Percentiles rank a stretch among this genome's conserved stretches.
Conservation (phyloP, 2,888 invertebrate genomes). For the Athetis lepigone region DNA sequence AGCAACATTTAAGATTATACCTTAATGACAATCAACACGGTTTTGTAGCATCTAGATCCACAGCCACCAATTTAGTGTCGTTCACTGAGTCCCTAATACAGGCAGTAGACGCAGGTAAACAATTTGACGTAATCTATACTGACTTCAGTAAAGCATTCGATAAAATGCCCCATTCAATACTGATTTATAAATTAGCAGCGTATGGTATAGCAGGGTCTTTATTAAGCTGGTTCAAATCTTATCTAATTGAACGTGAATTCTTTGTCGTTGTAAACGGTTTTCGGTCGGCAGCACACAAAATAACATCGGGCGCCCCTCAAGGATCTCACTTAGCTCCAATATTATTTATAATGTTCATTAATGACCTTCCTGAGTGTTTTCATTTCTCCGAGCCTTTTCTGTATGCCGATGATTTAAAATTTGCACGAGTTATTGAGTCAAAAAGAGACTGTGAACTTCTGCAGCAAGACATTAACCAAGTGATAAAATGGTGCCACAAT, state of each 20-base stretch:
- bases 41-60: too few species aligned
- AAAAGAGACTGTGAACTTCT: constrained; percentile 16
- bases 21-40: too few species aligned
- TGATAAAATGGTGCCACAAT: constrained; percentile 30
- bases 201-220: constrained; percentile 28
- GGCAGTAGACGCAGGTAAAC: too few species aligned
- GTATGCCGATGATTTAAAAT: constrained; percentile 51
- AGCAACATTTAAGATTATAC: too few species aligned
- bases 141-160: too few species aligned
- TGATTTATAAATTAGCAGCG: constrained; percentile 17
- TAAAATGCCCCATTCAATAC: too few species aligned
- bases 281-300: background rate
- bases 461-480: constrained; percentile 28
- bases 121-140: too few species aligned
- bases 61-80: too few species aligned
- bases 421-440: constrained; percentile 20
- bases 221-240: constrained; percentile 28
- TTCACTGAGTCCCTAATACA: too few species aligned
- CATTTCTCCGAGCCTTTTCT: constrained; percentile 19
- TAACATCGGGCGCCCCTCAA: too few species aligned
- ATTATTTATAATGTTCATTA: constrained; percentile 39
- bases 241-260: constrained; percentile 24
- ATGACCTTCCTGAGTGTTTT: constrained; percentile 31
- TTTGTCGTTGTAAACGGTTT: constrained; percentile 47
- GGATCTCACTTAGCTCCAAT: constrained; percentile 39